Evolutionary conservation across 1,140 invertebrate species (phyloP), one percentile per base, ranked within the genome.

Genomic region (Piezodorus guildinii): DNA sequence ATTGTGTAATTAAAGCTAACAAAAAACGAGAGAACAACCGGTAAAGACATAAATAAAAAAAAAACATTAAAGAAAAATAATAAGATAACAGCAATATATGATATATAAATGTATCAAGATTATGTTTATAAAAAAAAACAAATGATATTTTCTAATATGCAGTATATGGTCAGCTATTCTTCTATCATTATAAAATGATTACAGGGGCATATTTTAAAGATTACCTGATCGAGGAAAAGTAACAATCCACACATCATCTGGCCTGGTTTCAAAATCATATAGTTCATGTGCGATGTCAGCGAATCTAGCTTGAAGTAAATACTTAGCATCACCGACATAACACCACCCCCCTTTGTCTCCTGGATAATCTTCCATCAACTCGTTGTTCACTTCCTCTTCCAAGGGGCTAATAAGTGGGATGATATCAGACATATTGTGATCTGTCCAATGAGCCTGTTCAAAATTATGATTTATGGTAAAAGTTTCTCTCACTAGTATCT

Each of bases 171-270:
- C n/a, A n/a, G n/a, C n/a, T n/a, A n/a, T n/a, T n/a, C n/a, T n/a
- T n/a, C n/a, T n/a, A n/a, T n/a, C n/a, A n/a, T n/a, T n/a, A n/a
- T n/a, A n/a, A n/a, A n/a, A n/a, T n/a, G n/a, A n/a, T n/a, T n/a
- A n/a, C n/a, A n/a, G n/a, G n/a, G n/a, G 25, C 19, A 17, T 39
- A 10, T 45, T 45, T 39, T 21, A 1, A 17, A n/a, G 6, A 23
- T 88, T 91, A 84, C 86, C 87, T 72, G 87, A 90, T 75, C 89
- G 79, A 3, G 89, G 88, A 74, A 85, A 89, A 0, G 86, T 86
- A 3, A 82, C 71, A 8, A 92, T 79, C 77, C 86, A 90, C 0
- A 83, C 78, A 71, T 91, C 89, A 67, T 63, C 60, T 19, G 52
- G n/a, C 19, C 67, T 58, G 1, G 56, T 45, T 64, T 68, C 60